These are phyloP conservation scores for Lophotriccus pileatus DNA, from an alignment of 2,797 vertebrate species.

Conservation along the genomic window DNA sequence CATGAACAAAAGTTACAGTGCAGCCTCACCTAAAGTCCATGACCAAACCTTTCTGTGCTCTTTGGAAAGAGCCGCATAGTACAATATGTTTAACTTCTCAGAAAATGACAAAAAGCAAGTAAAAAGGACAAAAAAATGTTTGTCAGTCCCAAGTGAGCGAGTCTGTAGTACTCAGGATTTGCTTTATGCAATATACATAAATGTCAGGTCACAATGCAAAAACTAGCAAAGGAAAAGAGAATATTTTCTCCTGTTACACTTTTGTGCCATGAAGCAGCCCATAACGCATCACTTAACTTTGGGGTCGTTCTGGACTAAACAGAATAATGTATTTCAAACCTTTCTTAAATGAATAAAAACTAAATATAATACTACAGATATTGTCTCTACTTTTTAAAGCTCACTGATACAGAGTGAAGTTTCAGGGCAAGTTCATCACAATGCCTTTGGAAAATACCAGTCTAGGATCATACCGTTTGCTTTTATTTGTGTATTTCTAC, in stretches of 20 bases:
- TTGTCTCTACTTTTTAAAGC: neutral
- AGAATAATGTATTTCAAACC: neutral
- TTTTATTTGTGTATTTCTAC: neutral
- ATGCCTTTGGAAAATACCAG: neutral
- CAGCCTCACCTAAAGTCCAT: neutral
- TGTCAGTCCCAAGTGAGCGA: neutral
- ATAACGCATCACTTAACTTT: slow-evolving; percentile 40
- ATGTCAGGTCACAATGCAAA: slow-evolving; percentile 23
- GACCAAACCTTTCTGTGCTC: neutral
- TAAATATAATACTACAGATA: neutral
- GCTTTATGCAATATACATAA: slow-evolving; percentile 49
- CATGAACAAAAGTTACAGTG: neutral
- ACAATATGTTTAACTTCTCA: neutral
- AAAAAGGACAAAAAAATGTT: neutral
- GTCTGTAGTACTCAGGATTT: neutral
- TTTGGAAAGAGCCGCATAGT: neutral
- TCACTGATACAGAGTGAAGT: neutral
- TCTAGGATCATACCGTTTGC: neutral
- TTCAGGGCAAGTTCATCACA: neutral
- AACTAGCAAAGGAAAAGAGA: slow-evolving; percentile 43
- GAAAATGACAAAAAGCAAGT: neutral
- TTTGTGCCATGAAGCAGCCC: neutral
- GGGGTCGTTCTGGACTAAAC: neutral
- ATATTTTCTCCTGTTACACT: slow-evolving; percentile 25
- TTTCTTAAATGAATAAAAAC: slow-evolving; percentile 5